phyloP scores from a whole-genome alignment of 2,888 invertebrate genomes.

The Alcis repandata region DNA sequence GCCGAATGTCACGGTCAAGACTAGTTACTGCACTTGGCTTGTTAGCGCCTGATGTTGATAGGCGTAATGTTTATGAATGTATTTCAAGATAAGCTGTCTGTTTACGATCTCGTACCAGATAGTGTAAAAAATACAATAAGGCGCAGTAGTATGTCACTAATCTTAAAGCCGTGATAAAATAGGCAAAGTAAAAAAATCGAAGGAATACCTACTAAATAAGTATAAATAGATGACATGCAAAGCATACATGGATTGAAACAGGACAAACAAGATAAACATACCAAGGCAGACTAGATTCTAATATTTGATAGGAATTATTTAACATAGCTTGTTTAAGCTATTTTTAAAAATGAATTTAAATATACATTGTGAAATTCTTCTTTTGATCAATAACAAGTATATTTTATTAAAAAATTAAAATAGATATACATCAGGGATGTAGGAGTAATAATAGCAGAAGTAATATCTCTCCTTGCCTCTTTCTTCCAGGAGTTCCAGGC shows the following conservation, averaged over 20 bases:
- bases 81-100: constrained; percentile 66
- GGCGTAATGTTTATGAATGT: constrained; percentile 62
- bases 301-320: constrained; percentile 12
- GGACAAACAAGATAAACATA: constrained; percentile 59
- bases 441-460: too few species aligned
- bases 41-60: constrained; percentile 60
- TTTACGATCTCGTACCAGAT: constrained; percentile 65
- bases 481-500: too few species aligned
- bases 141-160: constrained; percentile 34
- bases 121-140: constrained; percentile 46
- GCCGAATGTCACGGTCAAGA: constrained; percentile 51
- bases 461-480: too few species aligned
- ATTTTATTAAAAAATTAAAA: too few species aligned
- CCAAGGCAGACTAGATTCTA: constrained; percentile 48
- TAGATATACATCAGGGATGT: too few species aligned
- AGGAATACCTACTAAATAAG: constrained; percentile 9
- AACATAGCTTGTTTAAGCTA: not conserved
- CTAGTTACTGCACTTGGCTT: constrained; percentile 53
- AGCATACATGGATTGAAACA: constrained; percentile 48
- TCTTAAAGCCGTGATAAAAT: not conserved
- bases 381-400: too few species aligned
- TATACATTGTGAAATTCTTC: too few species aligned
- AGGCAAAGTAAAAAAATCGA: constrained; percentile 9
- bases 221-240: constrained; percentile 45
- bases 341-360: not conserved